Evolutionary conservation across 2,113 vertebrate genomes (phyloP).

Genomic region (Pachypanchax playfairii): DNA sequence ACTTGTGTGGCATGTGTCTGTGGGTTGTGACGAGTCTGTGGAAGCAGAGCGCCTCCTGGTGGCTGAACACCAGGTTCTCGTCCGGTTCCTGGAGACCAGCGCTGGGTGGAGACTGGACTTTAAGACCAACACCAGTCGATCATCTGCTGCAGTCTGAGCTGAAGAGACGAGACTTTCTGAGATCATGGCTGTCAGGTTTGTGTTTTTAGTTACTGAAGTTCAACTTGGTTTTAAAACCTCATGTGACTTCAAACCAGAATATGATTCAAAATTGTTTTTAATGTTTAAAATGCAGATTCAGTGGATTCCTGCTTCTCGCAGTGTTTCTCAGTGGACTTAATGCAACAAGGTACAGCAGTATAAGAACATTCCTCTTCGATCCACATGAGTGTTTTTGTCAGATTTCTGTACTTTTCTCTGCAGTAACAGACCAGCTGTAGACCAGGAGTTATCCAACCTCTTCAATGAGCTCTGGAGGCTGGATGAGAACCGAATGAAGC

Average conservation of each 20-base stretch:
- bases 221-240: background rate
- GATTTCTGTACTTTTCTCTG: background rate
- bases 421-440: conserved; percentile 57
- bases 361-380: background rate
- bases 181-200: conserved; percentile 53
- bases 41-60: conserved; percentile 14
- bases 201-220: background rate
- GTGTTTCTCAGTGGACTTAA: conserved; percentile 42
- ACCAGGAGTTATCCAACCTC: conserved; percentile 82
- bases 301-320: conserved; percentile 39
- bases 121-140: background rate
- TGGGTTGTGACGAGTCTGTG: no score
- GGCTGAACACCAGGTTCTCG: background rate
- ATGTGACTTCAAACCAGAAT: background rate
- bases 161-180: background rate
- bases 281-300: conserved; percentile 32
- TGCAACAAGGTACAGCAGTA: conserved; percentile 53
- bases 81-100: background rate
- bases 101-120: conserved; percentile 7
- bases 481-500: conserved; percentile 78
- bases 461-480: conserved; percentile 84
- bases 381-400: background rate
- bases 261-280: background rate
- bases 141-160: background rate
- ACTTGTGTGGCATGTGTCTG: no score